These are phyloP conservation scores for Melanotaenia trifasciata DNA, from an alignment of 2,797 vertebrate species.

Conservation along the genomic window DNA sequence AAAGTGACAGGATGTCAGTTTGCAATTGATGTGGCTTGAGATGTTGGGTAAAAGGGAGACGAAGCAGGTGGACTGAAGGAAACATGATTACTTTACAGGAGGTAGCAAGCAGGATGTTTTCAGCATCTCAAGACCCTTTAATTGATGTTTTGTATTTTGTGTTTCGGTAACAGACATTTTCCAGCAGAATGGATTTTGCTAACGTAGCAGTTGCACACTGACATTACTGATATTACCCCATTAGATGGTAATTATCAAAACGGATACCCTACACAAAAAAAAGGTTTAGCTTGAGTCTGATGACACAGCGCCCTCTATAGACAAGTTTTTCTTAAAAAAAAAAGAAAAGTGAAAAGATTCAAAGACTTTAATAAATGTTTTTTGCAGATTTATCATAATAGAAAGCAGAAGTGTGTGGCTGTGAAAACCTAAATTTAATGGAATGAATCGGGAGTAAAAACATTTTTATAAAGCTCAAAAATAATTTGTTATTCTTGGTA, in stretches of 20 bases:
- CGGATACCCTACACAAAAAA: background rate
- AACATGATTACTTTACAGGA: conserved; percentile 22
- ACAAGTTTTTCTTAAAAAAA: too few species aligned
- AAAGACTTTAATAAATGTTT: background rate
- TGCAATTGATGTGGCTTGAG: conserved; percentile 6
- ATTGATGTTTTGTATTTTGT: background rate
- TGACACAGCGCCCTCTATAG: conserved; percentile 51
- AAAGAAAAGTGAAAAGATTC: background rate
- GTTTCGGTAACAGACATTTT: background rate
- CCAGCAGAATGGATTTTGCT: background rate
- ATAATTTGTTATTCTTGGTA: background rate
- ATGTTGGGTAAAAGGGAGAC: background rate
- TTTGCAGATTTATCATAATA: background rate
- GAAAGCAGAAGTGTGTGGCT: background rate
- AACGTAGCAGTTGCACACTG: background rate
- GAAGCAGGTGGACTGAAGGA: conserved; percentile 11
- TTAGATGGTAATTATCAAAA: conserved; percentile 15
- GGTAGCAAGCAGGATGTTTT: conserved; percentile 6
- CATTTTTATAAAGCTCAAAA: background rate
- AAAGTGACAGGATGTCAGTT: conserved; percentile 34
- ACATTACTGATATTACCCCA: conserved; percentile 2
- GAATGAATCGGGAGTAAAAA: background rate
- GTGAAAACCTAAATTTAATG: background rate
- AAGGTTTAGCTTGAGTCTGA: conserved; percentile 17
- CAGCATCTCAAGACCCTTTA: background rate